Evolutionary conservation across 2,113 vertebrate genomes (phyloP), one percentile per base, ranked within the genome.

Genomic region (Alosa alosa): DNA sequence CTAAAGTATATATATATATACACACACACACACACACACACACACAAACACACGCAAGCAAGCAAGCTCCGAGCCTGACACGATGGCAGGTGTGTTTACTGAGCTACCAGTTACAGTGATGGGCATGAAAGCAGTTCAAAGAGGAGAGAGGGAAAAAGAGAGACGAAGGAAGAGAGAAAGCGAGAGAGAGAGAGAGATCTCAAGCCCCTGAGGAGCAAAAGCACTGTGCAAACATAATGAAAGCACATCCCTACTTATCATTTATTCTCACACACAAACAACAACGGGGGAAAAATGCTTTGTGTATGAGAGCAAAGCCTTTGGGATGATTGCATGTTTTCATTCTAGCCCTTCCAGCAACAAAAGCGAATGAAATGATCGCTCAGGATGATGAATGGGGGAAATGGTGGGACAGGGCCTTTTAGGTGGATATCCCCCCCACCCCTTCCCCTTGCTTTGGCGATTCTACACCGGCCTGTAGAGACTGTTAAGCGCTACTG

Each of bases 311-410:
- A 86, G 86, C 52, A 84, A 87, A 85, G 81, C 87, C 86, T 90
- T 86, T 86, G 83, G 82, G 86, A 90, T 90, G 90, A 91, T 88
- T 90, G 86, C 88, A 85, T 89, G 85, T 87, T 87, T 91, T 92
- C 72, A 90, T 90, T 91, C 84, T 91, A 88, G 85, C 47, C 90
- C 92, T 91, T 90, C 86, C 64, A 89, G 89, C 90, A 81, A 91
- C 91, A 92, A 92, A 93, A 92, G 87, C 88, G 87, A 93, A 93
- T 89, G 81, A 91, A 93, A 93, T 88, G 89, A 91, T 94, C 86
- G 89, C 91, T 92, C 83, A 83, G 50, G 88, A 86, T 92, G 92
- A 94, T 94, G 90, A 91, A 93, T 89, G 88, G 86, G 87, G 83
- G 85, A 90, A 89, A 88, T 87, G 82, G 86, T 84, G 88, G 90